A percentile compares a stretch with the other conserved stretches of the same genome.
phyloP scores from a whole-genome alignment of 1,140 invertebrate species.

The Rhopalosiphum padi region DNA sequence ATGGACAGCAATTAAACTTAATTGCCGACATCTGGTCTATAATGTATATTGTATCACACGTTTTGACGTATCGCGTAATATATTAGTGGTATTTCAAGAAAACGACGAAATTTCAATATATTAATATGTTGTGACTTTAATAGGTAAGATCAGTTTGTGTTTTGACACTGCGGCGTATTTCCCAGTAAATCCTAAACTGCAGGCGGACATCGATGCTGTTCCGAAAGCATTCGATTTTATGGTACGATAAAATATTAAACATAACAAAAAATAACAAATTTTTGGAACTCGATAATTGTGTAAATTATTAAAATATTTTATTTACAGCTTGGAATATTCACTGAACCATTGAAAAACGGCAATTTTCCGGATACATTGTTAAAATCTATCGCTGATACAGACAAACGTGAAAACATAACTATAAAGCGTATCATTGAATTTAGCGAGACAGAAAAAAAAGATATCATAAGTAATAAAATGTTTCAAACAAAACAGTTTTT shows the following conservation, averaged over 20 bases:
- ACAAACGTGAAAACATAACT: not conserved
- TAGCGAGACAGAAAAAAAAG: not conserved
- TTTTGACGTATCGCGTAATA: no score
- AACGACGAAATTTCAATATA: no score
- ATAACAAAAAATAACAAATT: not conserved
- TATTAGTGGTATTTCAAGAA: no score
- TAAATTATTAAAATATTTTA: not conserved
- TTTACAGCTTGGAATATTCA: not conserved
- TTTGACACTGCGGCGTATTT: not conserved
- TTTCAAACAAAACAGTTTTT: not conserved
- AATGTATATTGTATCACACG: no score
- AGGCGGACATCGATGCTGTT: not conserved
- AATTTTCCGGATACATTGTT: not conserved
- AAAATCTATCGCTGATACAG: not conserved
- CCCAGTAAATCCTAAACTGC: not conserved
- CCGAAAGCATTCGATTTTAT: not conserved
- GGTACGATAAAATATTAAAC: not conserved
- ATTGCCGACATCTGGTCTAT: no score
- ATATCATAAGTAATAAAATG: not conserved
- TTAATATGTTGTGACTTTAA: not conserved
- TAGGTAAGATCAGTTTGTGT: not conserved
- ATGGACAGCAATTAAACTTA: no score
- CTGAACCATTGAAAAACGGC: not conserved
- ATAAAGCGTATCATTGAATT: not conserved
- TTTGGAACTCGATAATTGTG: not conserved